phyloP scores from a whole-genome alignment of 2,797 vertebrate genomes.

The Microhierax caerulescens region DNA sequence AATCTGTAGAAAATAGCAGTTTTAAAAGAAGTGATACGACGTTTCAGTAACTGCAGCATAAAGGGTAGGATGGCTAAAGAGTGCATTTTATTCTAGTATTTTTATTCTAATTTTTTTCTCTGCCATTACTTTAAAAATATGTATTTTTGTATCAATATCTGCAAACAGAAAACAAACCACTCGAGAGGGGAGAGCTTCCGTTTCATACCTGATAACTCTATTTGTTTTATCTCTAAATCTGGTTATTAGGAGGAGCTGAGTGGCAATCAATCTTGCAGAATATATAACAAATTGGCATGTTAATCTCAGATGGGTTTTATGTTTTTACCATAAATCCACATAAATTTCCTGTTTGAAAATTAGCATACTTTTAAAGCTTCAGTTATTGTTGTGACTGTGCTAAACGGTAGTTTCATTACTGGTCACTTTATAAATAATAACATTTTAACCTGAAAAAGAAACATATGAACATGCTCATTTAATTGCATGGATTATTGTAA shows the following conservation, averaged over 20 bases:
- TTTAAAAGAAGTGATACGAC: background rate
- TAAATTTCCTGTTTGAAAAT: background rate
- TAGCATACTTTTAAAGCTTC: background rate
- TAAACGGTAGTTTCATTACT: background rate
- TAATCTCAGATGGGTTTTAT: background rate
- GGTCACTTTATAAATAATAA: background rate
- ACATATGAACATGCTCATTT: accelerated
- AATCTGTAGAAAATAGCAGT: background rate
- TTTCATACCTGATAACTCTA: background rate
- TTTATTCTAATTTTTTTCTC: background rate
- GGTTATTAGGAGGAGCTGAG: background rate
- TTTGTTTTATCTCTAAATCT: background rate
- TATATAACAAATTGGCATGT: background rate
- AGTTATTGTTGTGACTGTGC: background rate
- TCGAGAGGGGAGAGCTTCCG: background rate
- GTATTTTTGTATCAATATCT: background rate
- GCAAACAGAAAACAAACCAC: background rate
- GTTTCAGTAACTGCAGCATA: no score
- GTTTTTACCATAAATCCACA: background rate
- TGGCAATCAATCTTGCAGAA: background rate
- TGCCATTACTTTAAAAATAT: background rate
- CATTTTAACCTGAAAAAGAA: background rate
- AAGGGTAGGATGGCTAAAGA: background rate
- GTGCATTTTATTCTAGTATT: background rate
- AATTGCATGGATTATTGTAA: background rate